phyloP scores from a whole-genome alignment of 2,797 vertebrate species.

The Pachyuromys duprasi region DNA sequence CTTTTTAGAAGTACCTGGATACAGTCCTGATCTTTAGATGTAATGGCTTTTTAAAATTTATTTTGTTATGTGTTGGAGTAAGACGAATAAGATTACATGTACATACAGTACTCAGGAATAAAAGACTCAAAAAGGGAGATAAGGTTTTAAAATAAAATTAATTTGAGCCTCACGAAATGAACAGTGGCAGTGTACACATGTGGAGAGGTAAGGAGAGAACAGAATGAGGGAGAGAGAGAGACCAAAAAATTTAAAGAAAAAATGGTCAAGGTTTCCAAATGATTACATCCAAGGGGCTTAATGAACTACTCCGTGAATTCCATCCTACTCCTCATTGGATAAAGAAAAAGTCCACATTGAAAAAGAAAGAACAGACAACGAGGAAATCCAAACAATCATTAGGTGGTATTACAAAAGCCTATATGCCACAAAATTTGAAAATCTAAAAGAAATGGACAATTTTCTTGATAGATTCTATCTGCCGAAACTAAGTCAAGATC shows the following conservation, averaged over 20 bases:
- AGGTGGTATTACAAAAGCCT: too few relatives aligned
- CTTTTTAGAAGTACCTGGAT: too few relatives aligned
- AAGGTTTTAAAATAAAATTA: background rate
- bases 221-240: too few relatives aligned
- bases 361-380: background rate
- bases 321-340: background rate
- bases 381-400: too few relatives aligned
- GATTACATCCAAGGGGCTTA: background rate
- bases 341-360: background rate
- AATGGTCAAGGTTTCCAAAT: conserved; percentile 16
- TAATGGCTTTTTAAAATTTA: background rate
- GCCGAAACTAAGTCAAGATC: too few relatives aligned
- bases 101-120: background rate
- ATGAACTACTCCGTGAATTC: background rate
- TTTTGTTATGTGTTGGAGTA: background rate
- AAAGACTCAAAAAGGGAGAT: background rate
- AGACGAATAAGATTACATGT: background rate
- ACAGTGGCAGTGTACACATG: background rate
- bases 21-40: background rate
- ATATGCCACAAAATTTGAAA: too few relatives aligned
- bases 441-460: too few relatives aligned
- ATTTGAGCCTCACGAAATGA: background rate
- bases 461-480: too few relatives aligned
- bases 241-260: background rate
- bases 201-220: background rate